Percentiles rank a stretch among this genome's conserved stretches.
Evolutionary conservation across 2,888 invertebrate species (phyloP).

Genomic region (Chouioia cunea): DNA sequence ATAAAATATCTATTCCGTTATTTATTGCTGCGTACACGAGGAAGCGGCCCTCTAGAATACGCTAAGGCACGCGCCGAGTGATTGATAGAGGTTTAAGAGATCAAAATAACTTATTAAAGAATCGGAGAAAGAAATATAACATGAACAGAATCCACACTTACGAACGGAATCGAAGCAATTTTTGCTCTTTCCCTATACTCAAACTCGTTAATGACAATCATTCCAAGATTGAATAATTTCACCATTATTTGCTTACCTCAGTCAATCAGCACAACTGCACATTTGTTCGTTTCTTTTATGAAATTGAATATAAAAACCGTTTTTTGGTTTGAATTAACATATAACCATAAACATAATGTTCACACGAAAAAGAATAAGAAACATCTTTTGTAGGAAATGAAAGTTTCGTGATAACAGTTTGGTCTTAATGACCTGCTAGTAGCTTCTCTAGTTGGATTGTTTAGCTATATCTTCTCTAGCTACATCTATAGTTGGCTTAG

Average conservation of each 20-base stretch:
- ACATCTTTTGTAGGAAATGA: background rate
- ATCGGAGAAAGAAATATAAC: constrained; percentile 7
- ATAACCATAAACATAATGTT: too few species aligned
- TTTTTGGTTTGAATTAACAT: too few species aligned
- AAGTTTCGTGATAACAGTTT: constrained; percentile 34
- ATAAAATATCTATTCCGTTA: constrained; percentile 33
- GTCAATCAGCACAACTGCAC: too few species aligned
- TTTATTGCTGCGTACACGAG: constrained; percentile 11
- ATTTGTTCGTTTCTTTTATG: too few species aligned
- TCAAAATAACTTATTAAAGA: constrained; percentile 36
- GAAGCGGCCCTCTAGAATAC: constrained; percentile 7
- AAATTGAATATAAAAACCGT: too few species aligned
- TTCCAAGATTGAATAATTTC: too few species aligned
- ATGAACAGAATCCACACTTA: background rate
- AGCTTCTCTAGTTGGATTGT: too few species aligned
- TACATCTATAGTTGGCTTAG: background rate
- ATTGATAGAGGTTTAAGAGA: constrained; percentile 26
- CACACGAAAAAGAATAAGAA: too few species aligned
- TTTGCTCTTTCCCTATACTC: background rate
- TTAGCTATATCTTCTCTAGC: too few species aligned
- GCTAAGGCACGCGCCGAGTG: constrained; percentile 6
- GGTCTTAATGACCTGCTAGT: constrained; percentile 29
- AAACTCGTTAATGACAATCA: too few species aligned
- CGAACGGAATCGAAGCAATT: constrained; percentile 13
- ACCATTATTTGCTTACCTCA: too few species aligned